phyloP scores from a whole-genome alignment of 2,797 vertebrate species.

The Psittacula derbiana region DNA sequence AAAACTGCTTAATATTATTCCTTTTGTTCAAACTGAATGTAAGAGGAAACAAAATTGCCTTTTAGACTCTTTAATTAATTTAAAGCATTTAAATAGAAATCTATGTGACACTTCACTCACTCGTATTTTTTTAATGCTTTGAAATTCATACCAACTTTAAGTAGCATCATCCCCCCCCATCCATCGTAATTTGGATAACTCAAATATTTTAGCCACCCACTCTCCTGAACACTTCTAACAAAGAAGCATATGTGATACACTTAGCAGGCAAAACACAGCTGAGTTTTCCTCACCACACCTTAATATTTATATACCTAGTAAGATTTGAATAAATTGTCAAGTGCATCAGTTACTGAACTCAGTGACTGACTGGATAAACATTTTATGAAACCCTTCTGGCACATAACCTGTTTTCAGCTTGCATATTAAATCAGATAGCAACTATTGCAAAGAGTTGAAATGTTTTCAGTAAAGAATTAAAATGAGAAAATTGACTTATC shows the following conservation, averaged over 20 bases:
- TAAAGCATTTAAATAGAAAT: slow-evolving; percentile 24
- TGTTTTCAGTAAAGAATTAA: neutral
- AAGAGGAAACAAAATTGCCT: neutral
- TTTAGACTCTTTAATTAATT: neutral
- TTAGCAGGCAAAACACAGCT: slow-evolving; percentile 51
- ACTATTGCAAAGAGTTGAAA: neutral
- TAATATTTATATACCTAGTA: neutral
- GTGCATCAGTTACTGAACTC: neutral
- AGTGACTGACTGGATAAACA: neutral
- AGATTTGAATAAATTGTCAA: neutral
- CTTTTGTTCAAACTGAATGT: neutral
- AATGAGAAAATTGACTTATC: neutral
- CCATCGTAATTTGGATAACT: slow-evolving; percentile 3
- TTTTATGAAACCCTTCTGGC: neutral
- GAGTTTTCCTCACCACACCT: neutral
- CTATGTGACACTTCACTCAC: neutral
- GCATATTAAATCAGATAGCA: neutral
- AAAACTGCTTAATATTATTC: neutral
- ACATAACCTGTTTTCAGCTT: neutral
- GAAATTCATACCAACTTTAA: slow-evolving; percentile 45
- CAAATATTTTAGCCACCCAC: slow-evolving; percentile 64
- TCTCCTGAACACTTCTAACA: slow-evolving; percentile 47
- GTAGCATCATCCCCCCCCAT: slow-evolving; percentile 5
- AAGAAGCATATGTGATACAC: slow-evolving; percentile 48
- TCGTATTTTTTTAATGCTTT: slow-evolving; percentile 15